Base-by-base conservation (phyloP, 2,888 invertebrate genomes). In the Dinocampus coccinellae region DNA sequence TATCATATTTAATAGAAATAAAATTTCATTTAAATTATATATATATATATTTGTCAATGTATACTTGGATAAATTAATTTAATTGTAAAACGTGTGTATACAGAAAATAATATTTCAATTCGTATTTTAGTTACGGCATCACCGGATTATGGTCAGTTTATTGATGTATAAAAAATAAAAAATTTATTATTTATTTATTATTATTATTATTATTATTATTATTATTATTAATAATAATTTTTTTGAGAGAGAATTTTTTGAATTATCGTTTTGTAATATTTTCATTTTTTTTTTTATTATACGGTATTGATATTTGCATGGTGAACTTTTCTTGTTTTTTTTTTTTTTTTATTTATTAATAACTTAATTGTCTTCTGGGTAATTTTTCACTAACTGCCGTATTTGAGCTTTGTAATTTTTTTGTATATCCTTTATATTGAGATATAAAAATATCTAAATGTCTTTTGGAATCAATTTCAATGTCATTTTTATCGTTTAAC, bases 91-190 rank as follows among this genome's bases (percentile, higher is more conserved):
- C 42, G 47, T 47, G 9, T 42, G 26, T 42, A n/a, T 16, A 73
- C 74, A 73, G 75, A n/a, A 26, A 57, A 57, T 84, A 81, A 83
- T 76, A 73, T 71, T 82, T 78, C 75, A 73, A 79, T 84, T 73
- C 78, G 81, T 80, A 82, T 82, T 83, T 81, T 82, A 85, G 83
- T 81, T 79, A 77, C 83, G 80, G 75, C 84, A 83, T 79, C 84
- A 82, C 75, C 82, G 83, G 81, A 84, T 80, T 82, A 82, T 82
- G 83, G 83, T 83, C 82, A 85, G 84, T 84, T 82, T 75, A 81
- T 76, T 76, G 79, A 79, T 72, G n/a, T n/a, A n/a, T n/a, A n/a
- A n/a, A n/a, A n/a, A n/a, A n/a, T n/a, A n/a, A n/a, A n/a, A n/a
- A n/a, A n/a, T n/a, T n/a, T n/a, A n/a, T n/a, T n/a, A n/a, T n/a